Conservation (phyloP, 2,797 vertebrate genomes). For the Uromys caudimaculatus region DNA sequence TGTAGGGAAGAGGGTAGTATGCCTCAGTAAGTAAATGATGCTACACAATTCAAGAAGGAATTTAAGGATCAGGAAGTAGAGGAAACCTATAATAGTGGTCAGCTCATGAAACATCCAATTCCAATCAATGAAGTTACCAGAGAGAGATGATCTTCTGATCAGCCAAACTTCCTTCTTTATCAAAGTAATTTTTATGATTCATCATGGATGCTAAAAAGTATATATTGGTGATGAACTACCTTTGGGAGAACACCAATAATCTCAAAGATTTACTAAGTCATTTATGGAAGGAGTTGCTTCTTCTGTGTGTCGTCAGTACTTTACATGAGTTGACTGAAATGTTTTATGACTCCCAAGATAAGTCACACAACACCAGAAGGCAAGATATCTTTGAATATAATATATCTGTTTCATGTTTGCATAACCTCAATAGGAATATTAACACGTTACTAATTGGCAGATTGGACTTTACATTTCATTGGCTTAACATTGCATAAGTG, state of each 20-base stretch:
- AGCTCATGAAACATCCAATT: neutral
- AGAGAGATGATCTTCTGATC: neutral
- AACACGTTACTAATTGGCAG: neutral
- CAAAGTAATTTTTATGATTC: neutral
- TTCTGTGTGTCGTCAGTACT: neutral
- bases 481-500: neutral
- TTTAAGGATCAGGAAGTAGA: neutral
- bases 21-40: neutral
- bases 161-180: neutral
- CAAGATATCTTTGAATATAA: neutral
- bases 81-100: neutral
- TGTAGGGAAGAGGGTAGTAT: neutral
- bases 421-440: neutral
- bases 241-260: neutral
- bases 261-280: neutral
- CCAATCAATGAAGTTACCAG: neutral
- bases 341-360: neutral
- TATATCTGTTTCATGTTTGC: neutral
- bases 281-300: neutral
- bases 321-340: neutral
- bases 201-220: neutral
- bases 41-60: neutral
- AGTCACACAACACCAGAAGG: neutral
- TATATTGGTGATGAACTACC: neutral
- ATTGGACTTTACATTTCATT: neutral